phyloP scores from a whole-genome alignment of 92 coral and sea anemone species.

The Palythoa grandis region DNA sequence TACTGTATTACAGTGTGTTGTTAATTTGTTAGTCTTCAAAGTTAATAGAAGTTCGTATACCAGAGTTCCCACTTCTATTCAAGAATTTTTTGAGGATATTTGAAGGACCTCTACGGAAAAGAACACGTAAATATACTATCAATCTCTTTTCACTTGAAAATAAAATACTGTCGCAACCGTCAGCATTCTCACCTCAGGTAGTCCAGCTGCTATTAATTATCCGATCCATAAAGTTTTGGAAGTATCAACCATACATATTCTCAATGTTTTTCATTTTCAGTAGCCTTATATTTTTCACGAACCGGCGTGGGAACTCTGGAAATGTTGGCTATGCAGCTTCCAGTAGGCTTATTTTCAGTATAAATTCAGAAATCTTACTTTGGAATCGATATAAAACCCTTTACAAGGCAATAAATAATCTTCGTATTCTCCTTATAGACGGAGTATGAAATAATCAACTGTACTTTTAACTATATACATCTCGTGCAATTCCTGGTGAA shows the following conservation, averaged over 20 bases:
- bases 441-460: not conserved
- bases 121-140: no score
- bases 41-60: not conserved
- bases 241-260: no score
- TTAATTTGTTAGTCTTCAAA: not conserved
- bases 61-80: not conserved
- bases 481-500: no score
- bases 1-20: not conserved
- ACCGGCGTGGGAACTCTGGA: not conserved
- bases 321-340: not conserved
- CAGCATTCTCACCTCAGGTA: no score
- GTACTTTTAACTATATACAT: no score
- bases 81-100: not conserved
- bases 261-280: no score
- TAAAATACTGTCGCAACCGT: no score
- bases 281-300: not conserved
- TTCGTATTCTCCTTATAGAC: not conserved
- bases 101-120: no score
- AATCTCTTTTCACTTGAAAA: no score
- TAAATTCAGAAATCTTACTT: not conserved
- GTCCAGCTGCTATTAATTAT: no score
- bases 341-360: not conserved
- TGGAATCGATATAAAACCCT: not conserved
- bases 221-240: no score
- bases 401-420: slow-evolving; percentile 1